Percentiles rank a stretch among this genome's conserved stretches.
Conservation (phyloP, 2,888 invertebrate genomes). For the Elysia crispata region DNA sequence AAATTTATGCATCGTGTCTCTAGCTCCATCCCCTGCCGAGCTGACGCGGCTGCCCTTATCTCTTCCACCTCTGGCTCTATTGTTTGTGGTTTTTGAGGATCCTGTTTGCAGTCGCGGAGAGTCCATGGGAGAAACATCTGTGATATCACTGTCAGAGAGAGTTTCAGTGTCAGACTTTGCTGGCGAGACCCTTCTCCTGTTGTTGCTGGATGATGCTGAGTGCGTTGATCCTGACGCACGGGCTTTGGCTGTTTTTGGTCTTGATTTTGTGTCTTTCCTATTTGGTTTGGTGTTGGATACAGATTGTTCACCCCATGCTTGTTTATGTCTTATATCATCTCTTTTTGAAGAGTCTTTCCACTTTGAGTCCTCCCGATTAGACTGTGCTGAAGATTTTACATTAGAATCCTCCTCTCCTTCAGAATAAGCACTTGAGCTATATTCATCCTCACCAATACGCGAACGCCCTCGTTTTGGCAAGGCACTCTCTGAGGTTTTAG, state of each 20-base stretch:
- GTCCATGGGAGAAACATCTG: conserved; percentile 71
- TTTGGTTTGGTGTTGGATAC: neutral
- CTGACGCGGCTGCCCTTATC: conserved; percentile 17
- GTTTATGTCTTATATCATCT: neutral
- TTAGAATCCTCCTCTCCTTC: conserved; percentile 30
- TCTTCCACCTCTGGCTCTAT: conserved; percentile 22
- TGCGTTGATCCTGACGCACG: conserved; percentile 18
- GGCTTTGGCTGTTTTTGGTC: conserved; percentile 54
- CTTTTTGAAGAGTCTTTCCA: neutral
- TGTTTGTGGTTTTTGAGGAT: neutral
- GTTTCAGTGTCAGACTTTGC: conserved; percentile 52
- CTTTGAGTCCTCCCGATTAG: neutral
- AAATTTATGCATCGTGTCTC: conserved; percentile 28
- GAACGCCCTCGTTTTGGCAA: neutral
- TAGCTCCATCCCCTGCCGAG: conserved; percentile 31
- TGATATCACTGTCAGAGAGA: conserved; percentile 72
- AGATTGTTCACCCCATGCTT: conserved; percentile 40
- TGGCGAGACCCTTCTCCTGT: conserved; percentile 38
- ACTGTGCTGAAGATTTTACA: conserved; percentile 11
- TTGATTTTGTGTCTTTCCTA: conserved; percentile 20
- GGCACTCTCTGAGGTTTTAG: conserved; percentile 13
- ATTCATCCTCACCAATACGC: conserved; percentile 19
- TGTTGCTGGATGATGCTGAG: no score
- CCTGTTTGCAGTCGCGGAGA: conserved; percentile 59
- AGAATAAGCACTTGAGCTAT: conserved; percentile 42